These are phyloP conservation scores for pig (Sus scrofa) DNA, from an alignment of 2,113 vertebrate genomes.

Conservation along the genomic window T2T-Sscrofa CM000816.6:30015001-30015500, in stretches of 20 bases:
- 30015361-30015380: background rate
- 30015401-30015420: background rate
- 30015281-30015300: background rate
- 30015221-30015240: background rate
- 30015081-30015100: conserved; percentile 15
- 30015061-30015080: background rate
- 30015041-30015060: background rate
- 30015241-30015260: background rate
- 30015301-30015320: background rate
- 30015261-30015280: background rate
- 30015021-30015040: conserved; percentile 5
- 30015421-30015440: background rate
- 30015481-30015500: background rate
- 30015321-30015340: background rate
- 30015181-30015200: background rate
- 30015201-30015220: conserved; percentile 1
- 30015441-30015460: background rate
- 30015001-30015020: background rate
- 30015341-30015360: background rate
- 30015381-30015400: background rate
- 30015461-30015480: background rate
- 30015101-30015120: background rate
- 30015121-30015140: background rate
- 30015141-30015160: background rate
- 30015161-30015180: background rate